Conservation (phyloP, 1,140 invertebrate genomes). For the Brachionus calyciflorus region DNA sequence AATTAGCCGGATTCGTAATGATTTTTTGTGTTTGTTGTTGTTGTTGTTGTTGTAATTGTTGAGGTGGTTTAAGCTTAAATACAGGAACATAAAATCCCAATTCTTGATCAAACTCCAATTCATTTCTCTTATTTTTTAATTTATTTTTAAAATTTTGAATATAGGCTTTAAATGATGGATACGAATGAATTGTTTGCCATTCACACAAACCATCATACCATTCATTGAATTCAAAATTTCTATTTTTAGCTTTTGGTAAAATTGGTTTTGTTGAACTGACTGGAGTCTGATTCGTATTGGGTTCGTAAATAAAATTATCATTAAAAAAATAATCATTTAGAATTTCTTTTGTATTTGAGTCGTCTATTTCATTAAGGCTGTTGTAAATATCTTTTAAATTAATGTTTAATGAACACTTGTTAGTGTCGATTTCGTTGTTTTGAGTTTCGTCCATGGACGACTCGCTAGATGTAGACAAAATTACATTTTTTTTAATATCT, state of each 20-base stretch:
- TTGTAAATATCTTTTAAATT: slow-evolving; percentile 7
- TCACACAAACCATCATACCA: slow-evolving; percentile 34
- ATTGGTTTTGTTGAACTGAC: neutral
- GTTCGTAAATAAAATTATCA: neutral
- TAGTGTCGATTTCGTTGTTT: neutral
- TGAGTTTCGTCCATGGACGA: neutral
- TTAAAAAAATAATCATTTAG: slow-evolving; percentile 2
- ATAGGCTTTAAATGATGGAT: slow-evolving; percentile 25
- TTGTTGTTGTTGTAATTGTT: neutral
- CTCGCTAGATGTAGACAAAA: neutral
- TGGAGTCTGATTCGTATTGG: neutral
- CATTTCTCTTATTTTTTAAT: neutral
- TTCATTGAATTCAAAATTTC: neutral
- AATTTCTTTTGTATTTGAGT: neutral
- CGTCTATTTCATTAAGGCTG: neutral
- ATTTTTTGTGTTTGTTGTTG: neutral
- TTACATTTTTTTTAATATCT: slow-evolving; percentile 22
- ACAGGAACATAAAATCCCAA: slow-evolving; percentile 38
- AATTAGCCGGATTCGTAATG: slow-evolving; percentile 2
- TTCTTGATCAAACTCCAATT: slow-evolving; percentile 6
- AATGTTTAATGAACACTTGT: neutral
- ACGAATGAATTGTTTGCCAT: neutral
- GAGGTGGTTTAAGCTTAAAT: neutral
- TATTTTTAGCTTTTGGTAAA: neutral
- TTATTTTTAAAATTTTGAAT: neutral